Evolutionary conservation across 2,113 vertebrate genomes (phyloP).

Genomic region (Alethe diademata): DNA sequence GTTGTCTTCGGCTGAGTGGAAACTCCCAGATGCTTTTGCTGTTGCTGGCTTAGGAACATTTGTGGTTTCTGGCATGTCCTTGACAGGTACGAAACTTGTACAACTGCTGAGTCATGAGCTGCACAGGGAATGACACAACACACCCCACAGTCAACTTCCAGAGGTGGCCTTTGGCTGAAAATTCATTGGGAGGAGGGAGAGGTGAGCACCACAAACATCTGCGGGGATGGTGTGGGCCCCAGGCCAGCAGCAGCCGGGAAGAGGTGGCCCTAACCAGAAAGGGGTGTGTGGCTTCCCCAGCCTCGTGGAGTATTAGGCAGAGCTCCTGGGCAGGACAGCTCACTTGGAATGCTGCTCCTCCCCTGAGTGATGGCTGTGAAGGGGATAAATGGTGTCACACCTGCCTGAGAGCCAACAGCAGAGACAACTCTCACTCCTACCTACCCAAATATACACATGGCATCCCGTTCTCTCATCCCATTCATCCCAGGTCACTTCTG

Average conservation of each 20-base stretch:
- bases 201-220: not conserved
- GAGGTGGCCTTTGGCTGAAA: constrained; percentile 27
- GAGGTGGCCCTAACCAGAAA: not conserved
- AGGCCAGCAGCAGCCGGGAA: not conserved
- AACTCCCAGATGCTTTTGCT: constrained; percentile 26
- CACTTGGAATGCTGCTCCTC: not conserved
- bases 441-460: not conserved
- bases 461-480: accelerated
- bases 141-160: not conserved
- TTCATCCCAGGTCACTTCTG: not conserved
- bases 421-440: not conserved
- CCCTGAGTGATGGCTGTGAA: accelerated
- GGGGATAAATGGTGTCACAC: accelerated
- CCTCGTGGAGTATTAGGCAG: not conserved
- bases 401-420: not conserved
- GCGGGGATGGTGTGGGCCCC: not conserved
- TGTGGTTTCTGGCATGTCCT: constrained; percentile 40
- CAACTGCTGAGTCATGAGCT: constrained; percentile 35
- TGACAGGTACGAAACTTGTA: constrained; percentile 19
- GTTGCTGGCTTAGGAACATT: constrained; percentile 16
- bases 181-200: not conserved
- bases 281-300: not conserved
- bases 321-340: not conserved
- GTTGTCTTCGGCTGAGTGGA: not conserved
- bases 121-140: not conserved